Evolutionary conservation across 2,113 vertebrate genomes (phyloP), one percentile per base, ranked within the genome.

Genomic region (Melanocharis versteri): DNA sequence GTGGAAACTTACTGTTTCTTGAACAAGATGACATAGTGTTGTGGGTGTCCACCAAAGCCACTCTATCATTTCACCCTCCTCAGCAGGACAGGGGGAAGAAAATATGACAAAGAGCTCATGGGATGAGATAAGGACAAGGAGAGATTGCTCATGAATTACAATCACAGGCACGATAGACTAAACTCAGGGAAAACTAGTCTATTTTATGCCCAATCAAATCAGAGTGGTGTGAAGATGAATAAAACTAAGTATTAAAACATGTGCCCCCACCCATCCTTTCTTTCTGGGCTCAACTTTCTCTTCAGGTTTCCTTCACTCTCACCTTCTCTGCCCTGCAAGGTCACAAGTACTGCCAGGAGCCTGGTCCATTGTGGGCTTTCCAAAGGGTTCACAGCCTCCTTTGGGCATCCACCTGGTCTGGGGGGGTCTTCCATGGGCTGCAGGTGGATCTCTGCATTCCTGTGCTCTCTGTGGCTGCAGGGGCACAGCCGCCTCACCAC

Each of bases 131-230:
- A 33, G 19, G 28, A 30, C 20, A n/a, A n/a, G 24, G 11, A 56
- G 20, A 60, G 15, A 60, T 60, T 10, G 2, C 18, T 77, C 31
- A 20, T 6, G 23, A 33, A 3, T 70, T 65, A 47, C 0, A 0
- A 54, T 37, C 13, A 26, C 1, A 2, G 18, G 8, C 0, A 30
- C 37, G 58, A 26, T 7, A 58, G 31, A 37, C 20, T 48, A 4
- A 20, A 47, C 26, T 31, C 1, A 0, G 9, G 4, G 13, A 15
- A 62, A 80, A 57, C 53, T 31, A 27, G 6, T 40, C 54, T 20
- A 37, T 20, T 51, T 72, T 60, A 47, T n/a, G 33, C 9, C 8
- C 3, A 51, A 21, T 58, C 19, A 64, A 42, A 64, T n/a, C 14
- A 37, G 19, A 37, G 39, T 16, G 14, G 3, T 9, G 12, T 65